Evolutionary conservation across 2,113 vertebrate genomes (phyloP), one percentile per base, ranked within the genome.

Genomic region (Xyrauchen texanus): DNA sequence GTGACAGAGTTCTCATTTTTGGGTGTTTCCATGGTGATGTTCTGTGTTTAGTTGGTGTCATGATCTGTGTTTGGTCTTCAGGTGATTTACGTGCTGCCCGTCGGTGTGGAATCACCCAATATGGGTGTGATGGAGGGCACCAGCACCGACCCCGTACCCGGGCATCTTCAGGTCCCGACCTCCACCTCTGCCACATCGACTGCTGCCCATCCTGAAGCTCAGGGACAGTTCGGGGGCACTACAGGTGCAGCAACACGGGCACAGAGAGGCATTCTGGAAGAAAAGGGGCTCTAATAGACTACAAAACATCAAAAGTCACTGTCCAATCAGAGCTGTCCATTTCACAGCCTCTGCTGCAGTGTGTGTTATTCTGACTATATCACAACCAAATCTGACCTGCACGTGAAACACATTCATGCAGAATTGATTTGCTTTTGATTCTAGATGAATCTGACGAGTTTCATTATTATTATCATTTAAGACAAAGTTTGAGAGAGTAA

Each of bases 41-140:
- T 34, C 21, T 34, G 21, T 3, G 3, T 34, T 34, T 34, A 34
- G 21, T 34, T 34, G 1, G 21, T 34, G 21, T 52, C 46, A 44
- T 10, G 44, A 6, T 63, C 15, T 71, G 53, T 55, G 8, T 69
- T n/a, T 47, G 42, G 49, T 42, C 21, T 4, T 55, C 75, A 85
- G 81, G 81, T 85, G 74, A 51, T 85, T n/a, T 81, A 81, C 7
- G 52, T 83, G 42, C 11, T 83, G 16, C 84, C 84, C 0, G 5
- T 82, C 44, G 66, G 53, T 44, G 75, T 65, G 57, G 81, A 80
- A n/a, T 68, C 77, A 10, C 15, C 21, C 11, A 85, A 66, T 47
- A 77, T 82, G 64, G 84, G 81, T 10, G 10, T 81, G 13, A 47
- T 47, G 34, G 64, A 85, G 13, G 71, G 21, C 7, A 55, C 13